These are phyloP conservation scores for Okamejei kenojei DNA, from an alignment of 2,797 vertebrate species.

Conservation along the genomic window DNA sequence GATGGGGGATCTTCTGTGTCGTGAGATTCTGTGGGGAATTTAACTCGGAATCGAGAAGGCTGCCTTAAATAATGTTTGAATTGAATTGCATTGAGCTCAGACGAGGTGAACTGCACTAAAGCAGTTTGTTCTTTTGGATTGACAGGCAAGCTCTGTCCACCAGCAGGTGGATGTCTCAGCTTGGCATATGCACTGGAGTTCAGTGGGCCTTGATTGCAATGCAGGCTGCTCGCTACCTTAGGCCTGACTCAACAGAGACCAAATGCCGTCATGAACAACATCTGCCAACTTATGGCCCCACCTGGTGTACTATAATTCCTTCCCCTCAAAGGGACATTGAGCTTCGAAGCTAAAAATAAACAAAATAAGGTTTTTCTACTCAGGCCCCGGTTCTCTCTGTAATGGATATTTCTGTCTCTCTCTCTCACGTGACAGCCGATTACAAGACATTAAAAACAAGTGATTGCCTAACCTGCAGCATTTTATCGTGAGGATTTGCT, in stretches of 20 bases:
- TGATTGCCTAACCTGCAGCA: not conserved
- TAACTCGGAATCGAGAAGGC: not conserved
- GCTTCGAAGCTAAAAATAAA: not conserved
- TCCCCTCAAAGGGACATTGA: not conserved
- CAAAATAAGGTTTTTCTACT: not conserved
- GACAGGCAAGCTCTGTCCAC: conserved; percentile 61
- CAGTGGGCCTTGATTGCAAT: conserved; percentile 60
- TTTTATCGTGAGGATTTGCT: not conserved
- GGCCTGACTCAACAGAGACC: conserved; percentile 71
- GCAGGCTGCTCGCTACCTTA: conserved; percentile 61
- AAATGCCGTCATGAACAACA: conserved; percentile 69
- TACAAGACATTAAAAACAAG: not conserved
- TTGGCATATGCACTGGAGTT: conserved; percentile 66
- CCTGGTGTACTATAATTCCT: not conserved
- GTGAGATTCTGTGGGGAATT: too few species aligned
- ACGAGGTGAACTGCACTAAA: conserved; percentile 55
- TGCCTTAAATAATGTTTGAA: conserved; percentile 31
- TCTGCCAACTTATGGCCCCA: conserved; percentile 60
- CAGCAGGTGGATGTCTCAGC: conserved; percentile 71
- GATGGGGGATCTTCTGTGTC: not conserved
- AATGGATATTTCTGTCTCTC: too few species aligned
- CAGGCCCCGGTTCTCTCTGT: not conserved
- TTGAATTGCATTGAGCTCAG: conserved; percentile 44
- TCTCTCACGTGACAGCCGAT: not conserved
- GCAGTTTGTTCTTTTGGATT: conserved; percentile 55